Evolutionary conservation across 53 echinoderm and acorn worm genomes (phyloP).

Genomic region (Temnopleurus reevesii): DNA sequence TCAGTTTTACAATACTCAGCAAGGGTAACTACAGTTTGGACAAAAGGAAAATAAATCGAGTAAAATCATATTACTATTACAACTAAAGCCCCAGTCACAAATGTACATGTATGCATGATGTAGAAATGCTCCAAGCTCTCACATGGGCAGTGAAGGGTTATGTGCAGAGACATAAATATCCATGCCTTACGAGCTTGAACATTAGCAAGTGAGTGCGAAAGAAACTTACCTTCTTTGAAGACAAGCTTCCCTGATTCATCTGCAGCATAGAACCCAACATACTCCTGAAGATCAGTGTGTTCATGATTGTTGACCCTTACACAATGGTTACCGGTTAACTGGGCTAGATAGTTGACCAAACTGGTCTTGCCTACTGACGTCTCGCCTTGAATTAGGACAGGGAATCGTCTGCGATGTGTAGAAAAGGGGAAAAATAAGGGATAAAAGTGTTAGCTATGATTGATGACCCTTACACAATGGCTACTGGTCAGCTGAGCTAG

Average conservation of each 20-base stretch:
- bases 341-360: constrained; percentile 86
- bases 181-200: too few relatives aligned
- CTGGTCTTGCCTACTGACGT: constrained; percentile 99
- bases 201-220: neutral
- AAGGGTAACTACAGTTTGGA: too few relatives aligned
- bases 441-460: constrained; percentile 96
- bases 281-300: constrained; percentile 98
- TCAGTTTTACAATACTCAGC: too few relatives aligned
- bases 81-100: too few relatives aligned
- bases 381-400: constrained; percentile 94
- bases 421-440: too few relatives aligned
- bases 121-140: too few relatives aligned
- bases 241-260: constrained; percentile 95
- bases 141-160: too few relatives aligned
- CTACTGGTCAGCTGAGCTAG: constrained; percentile 92
- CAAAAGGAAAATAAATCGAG: too few relatives aligned
- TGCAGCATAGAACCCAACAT: constrained; percentile 99
- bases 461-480: constrained; percentile 95
- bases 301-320: constrained; percentile 99
- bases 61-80: too few relatives aligned
- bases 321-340: constrained; percentile 94
- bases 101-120: too few relatives aligned
- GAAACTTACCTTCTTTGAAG: constrained; percentile 98
- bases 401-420: constrained; percentile 83
- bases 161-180: too few relatives aligned